Conservation (phyloP, 2,888 invertebrate genomes). For the Callimorpha dominula region DNA sequence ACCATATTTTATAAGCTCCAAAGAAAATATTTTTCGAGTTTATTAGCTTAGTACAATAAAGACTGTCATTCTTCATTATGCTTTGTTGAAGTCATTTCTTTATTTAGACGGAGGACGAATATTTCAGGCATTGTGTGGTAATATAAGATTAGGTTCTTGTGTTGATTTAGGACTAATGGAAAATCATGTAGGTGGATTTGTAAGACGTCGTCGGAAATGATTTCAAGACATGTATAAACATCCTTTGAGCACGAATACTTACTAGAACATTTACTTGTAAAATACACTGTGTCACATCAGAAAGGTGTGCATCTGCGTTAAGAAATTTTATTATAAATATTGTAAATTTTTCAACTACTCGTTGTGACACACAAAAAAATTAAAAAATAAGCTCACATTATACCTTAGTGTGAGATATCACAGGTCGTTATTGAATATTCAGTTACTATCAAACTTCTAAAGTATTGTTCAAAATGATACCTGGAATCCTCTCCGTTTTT, state of each 20-base stretch:
- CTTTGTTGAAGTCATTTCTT: slow-evolving; percentile 19
- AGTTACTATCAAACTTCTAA: too few species aligned
- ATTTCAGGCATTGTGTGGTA: slow-evolving; percentile 10
- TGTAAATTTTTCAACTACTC: too few species aligned
- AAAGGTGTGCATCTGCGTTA: neutral
- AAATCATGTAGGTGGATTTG: neutral
- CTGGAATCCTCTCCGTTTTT: too few species aligned
- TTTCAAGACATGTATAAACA: neutral
- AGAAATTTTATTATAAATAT: neutral
- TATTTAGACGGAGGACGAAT: slow-evolving; percentile 22
- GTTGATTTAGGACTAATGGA: slow-evolving; percentile 4
- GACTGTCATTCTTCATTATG: slow-evolving; percentile 46
- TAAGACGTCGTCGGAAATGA: neutral
- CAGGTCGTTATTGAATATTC: too few species aligned
- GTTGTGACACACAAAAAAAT: too few species aligned
- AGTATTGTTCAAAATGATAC: too few species aligned
- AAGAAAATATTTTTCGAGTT: slow-evolving; percentile 65
- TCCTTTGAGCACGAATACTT: neutral
- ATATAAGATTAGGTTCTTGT: slow-evolving; percentile 16
- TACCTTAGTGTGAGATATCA: too few species aligned
- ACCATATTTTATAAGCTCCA: slow-evolving; percentile 79
- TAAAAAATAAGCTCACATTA: too few species aligned
- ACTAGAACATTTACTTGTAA: neutral
- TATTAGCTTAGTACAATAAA: slow-evolving; percentile 56
- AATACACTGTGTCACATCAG: neutral